Base-by-base conservation (phyloP, 1,140 invertebrate species). In the Pseudomyrmex dendroicus region DNA sequence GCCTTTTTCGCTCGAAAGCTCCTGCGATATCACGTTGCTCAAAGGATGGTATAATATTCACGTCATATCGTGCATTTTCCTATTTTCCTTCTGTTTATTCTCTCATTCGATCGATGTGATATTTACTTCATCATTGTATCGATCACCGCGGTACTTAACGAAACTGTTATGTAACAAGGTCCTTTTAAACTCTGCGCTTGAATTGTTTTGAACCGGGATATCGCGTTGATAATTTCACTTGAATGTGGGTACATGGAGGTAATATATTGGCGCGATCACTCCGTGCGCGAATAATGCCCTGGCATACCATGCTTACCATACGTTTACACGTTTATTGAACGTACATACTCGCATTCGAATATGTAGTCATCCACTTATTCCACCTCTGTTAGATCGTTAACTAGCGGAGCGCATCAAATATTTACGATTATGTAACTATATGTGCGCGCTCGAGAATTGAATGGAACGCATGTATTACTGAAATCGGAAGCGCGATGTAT, bases 401-500 rank as follows among this genome's bases (percentile, higher is more conserved):
- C 54, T 72, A 57, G 54, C 70, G 20, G 20, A 70, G 48, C 44
- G 15, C 59, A 78, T 68, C 54, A 70, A 70, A 80, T 80, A 80
- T 80, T 80, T 70, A 72, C 57, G 20, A 80, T 70, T 72, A 70
- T 50, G 44, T 70, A 80, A 80, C 56, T 80, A 59, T 70, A 35
- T 35, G 35, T 35, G 76, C 57, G 20, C 76, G 13, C 1, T 20
- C 17, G 25, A 8, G 20, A 10, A 63, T 50, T 35, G 73, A 13
- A 12, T n/a, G 54, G 76, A 68, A 78, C 54, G 48, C 22, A 15
- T 66, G 5, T 72, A 70, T 3, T 80, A 48, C 54, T 20, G 22
- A 70, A 80, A 80, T 80, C 54, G n/a, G 66, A 48, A 78, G 64
- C 76, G 52, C 64, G 44, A 61, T 80, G 76, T 80, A 48, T 72